Evolutionary conservation across 2,113 vertebrate species (phyloP), one percentile per base, ranked within the genome.

Genomic region (Empidonax alnorum): DNA sequence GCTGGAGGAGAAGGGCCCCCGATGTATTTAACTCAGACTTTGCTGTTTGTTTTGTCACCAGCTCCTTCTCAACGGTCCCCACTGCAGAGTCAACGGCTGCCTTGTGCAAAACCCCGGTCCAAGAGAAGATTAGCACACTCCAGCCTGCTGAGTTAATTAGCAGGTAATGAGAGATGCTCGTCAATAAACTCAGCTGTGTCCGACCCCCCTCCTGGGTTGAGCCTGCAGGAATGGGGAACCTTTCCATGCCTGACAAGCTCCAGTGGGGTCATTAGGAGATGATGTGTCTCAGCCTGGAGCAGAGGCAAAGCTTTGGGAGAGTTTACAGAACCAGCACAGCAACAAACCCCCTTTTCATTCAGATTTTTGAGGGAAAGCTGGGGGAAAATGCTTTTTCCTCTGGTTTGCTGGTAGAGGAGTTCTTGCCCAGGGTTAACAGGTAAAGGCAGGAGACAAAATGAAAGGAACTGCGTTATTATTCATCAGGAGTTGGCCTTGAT

Each of bases 61-160:
- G 4, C 68, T 71, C 72, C 79, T 62, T 67, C 80, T 66, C 46
- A 28, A 4, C 1, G 28, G 25, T 18, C 22, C 82, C 59, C 55
- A 20, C 75, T 8, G 74, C 85, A 53, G 82, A 90, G 84, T 23
- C 87, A 82, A 83, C 5, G 68, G 46, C 41, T 71, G 59, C 42
- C 61, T 75, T 27, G 79, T 19, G 59, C 50, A 69, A 63, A 73
- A 35, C 50, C 63, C 88, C 2, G 5, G 59, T 15, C 79, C 76
- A 23, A 28, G 68, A 66, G 83, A n/a, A 59, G 72, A 86, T 84
- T 10, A 96, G 75, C 72, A 27, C 75, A 35, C 30, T 71, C 22
- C 69, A 83, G 86, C 86, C 85, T 44, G 94, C 91, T 93, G 95
- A 39, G 92, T 52, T 97, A 96, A 92, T 94, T 83, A 93, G 72